Conservation (phyloP, 2,888 invertebrate genomes). For the Xylota sylvarum region DNA sequence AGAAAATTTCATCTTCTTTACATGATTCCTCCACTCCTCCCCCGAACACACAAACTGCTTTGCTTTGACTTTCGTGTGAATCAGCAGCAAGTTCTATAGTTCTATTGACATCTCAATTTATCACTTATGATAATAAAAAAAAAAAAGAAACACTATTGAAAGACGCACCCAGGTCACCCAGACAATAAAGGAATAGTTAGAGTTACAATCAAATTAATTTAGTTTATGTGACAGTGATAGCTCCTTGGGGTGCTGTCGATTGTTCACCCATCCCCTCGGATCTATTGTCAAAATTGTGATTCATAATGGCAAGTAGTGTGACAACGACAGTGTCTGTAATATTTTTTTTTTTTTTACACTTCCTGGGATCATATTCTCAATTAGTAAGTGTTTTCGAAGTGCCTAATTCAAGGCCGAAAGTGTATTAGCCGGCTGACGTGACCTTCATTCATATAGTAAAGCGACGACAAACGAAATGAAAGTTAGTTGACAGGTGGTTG, state of each 20-base stretch:
- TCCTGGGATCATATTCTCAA: slow-evolving; percentile 47
- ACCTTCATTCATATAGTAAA: neutral
- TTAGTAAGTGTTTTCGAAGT: neutral
- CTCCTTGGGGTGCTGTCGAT: slow-evolving; percentile 42
- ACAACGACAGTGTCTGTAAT: neutral
- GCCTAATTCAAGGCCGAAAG: slow-evolving; percentile 26
- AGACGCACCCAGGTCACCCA: slow-evolving; percentile 16
- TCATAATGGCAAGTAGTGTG: slow-evolving; percentile 14
- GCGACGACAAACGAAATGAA: neutral
- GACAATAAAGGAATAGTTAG: slow-evolving; percentile 28
- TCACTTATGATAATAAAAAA: slow-evolving; percentile 18
- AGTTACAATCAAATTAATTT: slow-evolving; percentile 59
- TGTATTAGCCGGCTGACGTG: neutral
- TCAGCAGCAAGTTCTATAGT: slow-evolving; percentile 12
- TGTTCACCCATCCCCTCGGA: slow-evolving; percentile 4
- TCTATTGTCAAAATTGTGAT: slow-evolving; percentile 48
- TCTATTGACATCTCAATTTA: slow-evolving; percentile 54
- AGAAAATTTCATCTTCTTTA: neutral
- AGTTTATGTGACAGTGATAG: slow-evolving; percentile 40
- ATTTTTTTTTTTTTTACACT: slow-evolving; percentile 36
- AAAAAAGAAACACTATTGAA: neutral
- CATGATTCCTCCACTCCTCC: neutral
- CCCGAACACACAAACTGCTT: neutral
- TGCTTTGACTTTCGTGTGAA: slow-evolving; percentile 27
- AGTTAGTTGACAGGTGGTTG: slow-evolving; percentile 30